Percentiles rank a stretch among this genome's conserved stretches.
phyloP scores from a whole-genome alignment of 2,888 invertebrate genomes.

The Phorcus lineatus region DNA sequence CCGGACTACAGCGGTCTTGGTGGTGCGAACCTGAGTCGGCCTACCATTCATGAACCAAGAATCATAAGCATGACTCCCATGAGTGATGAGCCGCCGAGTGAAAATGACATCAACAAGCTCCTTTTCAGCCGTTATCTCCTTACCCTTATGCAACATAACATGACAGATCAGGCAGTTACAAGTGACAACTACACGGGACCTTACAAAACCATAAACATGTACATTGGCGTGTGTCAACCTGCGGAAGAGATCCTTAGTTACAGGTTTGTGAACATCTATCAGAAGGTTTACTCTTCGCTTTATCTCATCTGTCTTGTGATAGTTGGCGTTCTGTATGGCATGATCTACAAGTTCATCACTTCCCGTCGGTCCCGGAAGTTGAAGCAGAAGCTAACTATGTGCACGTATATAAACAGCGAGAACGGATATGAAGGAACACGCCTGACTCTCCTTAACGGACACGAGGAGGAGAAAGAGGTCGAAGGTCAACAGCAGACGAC shows the following conservation, averaged over 20 bases:
- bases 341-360: constrained; percentile 70
- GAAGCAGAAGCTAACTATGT: constrained; percentile 41
- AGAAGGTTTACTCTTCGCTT: constrained; percentile 69
- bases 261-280: constrained; percentile 60
- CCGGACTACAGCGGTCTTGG: not conserved
- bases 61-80: constrained; percentile 18
- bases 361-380: constrained; percentile 40
- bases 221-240: constrained; percentile 58
- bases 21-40: not conserved
- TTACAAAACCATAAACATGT: constrained; percentile 26
- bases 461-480: constrained; percentile 33
- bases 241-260: constrained; percentile 51
- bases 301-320: constrained; percentile 70
- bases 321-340: constrained; percentile 70
- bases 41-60: not conserved
- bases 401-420: constrained; percentile 43
- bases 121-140: constrained; percentile 18
- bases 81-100: constrained; percentile 29
- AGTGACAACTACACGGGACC: not conserved
- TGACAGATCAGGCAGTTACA: not conserved
- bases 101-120: constrained; percentile 28
- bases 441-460: constrained; percentile 23
- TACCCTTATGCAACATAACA: constrained; percentile 25
- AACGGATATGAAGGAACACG: constrained; percentile 35
- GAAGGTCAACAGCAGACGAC: constrained; percentile 30